Evolutionary conservation across 2,888 invertebrate genomes (phyloP), one percentile per base, ranked within the genome.

Genomic region (Nesidiocoris tenuis): DNA sequence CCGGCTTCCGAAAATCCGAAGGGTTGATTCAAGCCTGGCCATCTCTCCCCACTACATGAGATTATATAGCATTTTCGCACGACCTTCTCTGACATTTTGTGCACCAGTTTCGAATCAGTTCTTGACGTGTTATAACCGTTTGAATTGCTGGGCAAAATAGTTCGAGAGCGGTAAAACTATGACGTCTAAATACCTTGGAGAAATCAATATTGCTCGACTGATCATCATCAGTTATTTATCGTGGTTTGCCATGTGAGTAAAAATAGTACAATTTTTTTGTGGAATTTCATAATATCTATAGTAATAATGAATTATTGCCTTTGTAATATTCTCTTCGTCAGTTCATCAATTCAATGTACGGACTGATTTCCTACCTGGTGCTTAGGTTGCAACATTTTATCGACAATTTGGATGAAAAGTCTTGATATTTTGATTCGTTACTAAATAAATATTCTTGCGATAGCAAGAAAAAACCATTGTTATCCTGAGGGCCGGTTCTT

Each of bases 231-330:
- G 72, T 56, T 72, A 23, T n/a, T 24, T 39, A 2, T 61, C 72
- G 17, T 72, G 61, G 72, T 24, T 72, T n/a, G 72, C 72, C 18
- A 61, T 72, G 72, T 72, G 61, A 72, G 72, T 63, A 61, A 56
- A 9, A 7, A 5, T 3, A 59, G 5, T 9, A 59, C n/a, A 9
- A 18, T 17, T 19, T 59, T 9, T 19, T 19, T 9, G 5, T 5
- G n/a, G n/a, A n/a, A 18, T n/a, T n/a, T n/a, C n/a, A n/a, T 9
- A 59, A 59, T 59, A 18, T 59, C 3, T 2, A 59, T 59, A n/a
- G n/a, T 17, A 59, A 39, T 39, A 39, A 39, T 39, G n/a, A n/a
- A n/a, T n/a, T n/a, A n/a, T n/a, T n/a, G n/a, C n/a, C n/a, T n/a
- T n/a, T n/a, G n/a, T n/a, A n/a, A n/a, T n/a, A n/a, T n/a, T n/a